A percentile compares a stretch with the other conserved stretches of the same genome.
These are phyloP conservation scores for Melitaea athalia DNA, from an alignment of 2,888 invertebrate genomes.

Conservation along the genomic window DNA sequence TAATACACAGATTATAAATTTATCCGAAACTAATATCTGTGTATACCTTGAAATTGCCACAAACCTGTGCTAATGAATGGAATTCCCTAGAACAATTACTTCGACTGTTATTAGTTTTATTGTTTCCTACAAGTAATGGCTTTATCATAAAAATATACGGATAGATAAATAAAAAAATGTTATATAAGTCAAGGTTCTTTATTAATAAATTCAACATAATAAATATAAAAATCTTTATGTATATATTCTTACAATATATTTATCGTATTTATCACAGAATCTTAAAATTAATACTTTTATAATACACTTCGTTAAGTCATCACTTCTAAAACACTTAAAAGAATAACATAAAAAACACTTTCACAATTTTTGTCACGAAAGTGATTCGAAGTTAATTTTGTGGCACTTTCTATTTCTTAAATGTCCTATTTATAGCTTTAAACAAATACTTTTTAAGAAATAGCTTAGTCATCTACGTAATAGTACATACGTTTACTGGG, in stretches of 20 bases:
- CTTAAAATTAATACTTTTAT: conserved; percentile 44
- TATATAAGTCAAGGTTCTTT: conserved; percentile 11
- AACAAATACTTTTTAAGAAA: conserved; percentile 17
- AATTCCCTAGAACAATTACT: not conserved
- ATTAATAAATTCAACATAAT: conserved; percentile 35
- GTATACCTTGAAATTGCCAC: not conserved
- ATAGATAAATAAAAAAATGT: not conserved
- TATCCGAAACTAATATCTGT: not conserved
- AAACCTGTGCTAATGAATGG: not conserved
- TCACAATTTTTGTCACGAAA: conserved; percentile 37
- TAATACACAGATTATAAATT: not conserved
- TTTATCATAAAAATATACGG: not conserved
- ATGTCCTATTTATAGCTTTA: conserved; percentile 40
- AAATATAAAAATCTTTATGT: conserved; percentile 34
- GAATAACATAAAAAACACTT: conserved; percentile 34
- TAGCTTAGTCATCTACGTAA: conserved; percentile 63
- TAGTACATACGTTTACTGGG: conserved; percentile 80
- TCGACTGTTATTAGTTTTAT: too few species aligned
- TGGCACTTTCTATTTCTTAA: conserved; percentile 61
- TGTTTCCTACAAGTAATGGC: too few species aligned
- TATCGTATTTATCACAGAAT: conserved; percentile 74
- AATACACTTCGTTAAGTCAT: conserved; percentile 21
- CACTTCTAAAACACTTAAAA: conserved; percentile 28
- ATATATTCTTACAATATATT: conserved; percentile 45
- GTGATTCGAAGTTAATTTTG: conserved; percentile 39